A percentile compares a stretch with the other conserved stretches of the same genome.
Evolutionary conservation across 2,797 vertebrate species (phyloP).

Genomic region (Bucorvus abyssinicus): DNA sequence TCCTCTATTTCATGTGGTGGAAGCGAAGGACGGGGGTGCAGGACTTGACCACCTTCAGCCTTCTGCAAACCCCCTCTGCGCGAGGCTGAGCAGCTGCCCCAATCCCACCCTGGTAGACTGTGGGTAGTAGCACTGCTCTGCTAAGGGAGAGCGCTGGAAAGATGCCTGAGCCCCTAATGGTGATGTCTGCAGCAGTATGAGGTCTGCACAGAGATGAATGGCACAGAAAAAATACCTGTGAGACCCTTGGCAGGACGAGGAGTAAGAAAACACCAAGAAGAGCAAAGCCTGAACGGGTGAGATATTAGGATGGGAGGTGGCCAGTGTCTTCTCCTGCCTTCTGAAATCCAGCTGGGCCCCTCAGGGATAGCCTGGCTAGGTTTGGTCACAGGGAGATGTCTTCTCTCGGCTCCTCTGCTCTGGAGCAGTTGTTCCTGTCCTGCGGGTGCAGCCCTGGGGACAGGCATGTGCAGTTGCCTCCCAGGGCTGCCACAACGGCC

Average conservation of each 20-base stretch:
- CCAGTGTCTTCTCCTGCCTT: not conserved
- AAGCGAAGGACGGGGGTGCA: not conserved
- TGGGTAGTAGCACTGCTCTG: not conserved
- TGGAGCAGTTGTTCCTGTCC: not conserved
- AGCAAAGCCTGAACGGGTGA: accelerated
- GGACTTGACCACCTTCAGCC: not conserved
- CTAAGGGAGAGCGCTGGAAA: not conserved
- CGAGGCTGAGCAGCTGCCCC: not conserved
- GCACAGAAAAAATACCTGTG: not conserved
- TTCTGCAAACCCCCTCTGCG: not conserved
- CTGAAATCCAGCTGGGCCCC: not conserved
- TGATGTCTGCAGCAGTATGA: not conserved
- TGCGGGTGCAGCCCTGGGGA: not conserved
- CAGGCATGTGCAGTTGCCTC: not conserved
- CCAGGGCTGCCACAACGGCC: not conserved
- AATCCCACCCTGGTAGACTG: accelerated
- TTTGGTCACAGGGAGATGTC: not conserved
- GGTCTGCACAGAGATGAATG: not conserved
- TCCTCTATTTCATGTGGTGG: not conserved
- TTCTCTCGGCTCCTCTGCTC: not conserved
- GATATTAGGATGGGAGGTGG: not conserved
- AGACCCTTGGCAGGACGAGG: not conserved
- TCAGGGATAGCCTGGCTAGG: not conserved
- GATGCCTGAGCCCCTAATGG: not conserved
- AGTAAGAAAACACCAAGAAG: not conserved